Base-by-base conservation (phyloP, 2,888 invertebrate species). In the Liodrosophila aerea region DNA sequence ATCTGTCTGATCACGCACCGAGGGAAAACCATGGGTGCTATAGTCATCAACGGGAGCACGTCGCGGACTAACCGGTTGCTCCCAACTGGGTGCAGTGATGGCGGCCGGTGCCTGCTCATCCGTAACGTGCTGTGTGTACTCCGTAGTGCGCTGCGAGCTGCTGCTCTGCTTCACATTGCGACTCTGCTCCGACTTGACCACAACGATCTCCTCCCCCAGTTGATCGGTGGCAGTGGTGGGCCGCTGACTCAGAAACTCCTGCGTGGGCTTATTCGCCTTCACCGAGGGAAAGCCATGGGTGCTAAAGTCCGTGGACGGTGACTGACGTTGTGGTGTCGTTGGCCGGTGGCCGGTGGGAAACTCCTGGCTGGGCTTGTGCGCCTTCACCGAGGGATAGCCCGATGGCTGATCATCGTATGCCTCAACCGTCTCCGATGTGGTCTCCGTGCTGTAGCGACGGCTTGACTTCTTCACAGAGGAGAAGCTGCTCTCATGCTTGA, bases 381-480 rank as follows among this genome's bases (percentile, higher is more conserved):
- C 22, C 29, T 70, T 81, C 1, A 78, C 86, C 15, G 88, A 83
- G 40, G 88, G 85, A 69, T 84, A 87, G 0, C 87, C 88, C 49
- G 87, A 5, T 22, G 22, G 39, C 2, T 54, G 39, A 54, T 83
- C 83, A 3, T 80, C 83, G 33, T 51, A 76, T 52, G 84, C 86
- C 47, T 89, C 85, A 12, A 87, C 76, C 11, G 87, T 89, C 43
- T 89, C 89, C 11, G 89, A 89, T 0, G 89, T 88, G 16, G 86
- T 88, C 50, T 89, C 88, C 1, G 88, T 89, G 11, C 88, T 87
- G 51, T 70, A 89, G 4, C 87, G 87, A n/a, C 87, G 83, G 44
- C 86, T 89, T 1, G 89, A 89, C 36, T 88, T 88, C 31, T 89
- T 88, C 0, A 85, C 77, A 1, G 88, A 78, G 15, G 89, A 89